These are phyloP conservation scores for Zelleria hepariella DNA, from an alignment of 2,888 invertebrate species.

Conservation along the genomic window DNA sequence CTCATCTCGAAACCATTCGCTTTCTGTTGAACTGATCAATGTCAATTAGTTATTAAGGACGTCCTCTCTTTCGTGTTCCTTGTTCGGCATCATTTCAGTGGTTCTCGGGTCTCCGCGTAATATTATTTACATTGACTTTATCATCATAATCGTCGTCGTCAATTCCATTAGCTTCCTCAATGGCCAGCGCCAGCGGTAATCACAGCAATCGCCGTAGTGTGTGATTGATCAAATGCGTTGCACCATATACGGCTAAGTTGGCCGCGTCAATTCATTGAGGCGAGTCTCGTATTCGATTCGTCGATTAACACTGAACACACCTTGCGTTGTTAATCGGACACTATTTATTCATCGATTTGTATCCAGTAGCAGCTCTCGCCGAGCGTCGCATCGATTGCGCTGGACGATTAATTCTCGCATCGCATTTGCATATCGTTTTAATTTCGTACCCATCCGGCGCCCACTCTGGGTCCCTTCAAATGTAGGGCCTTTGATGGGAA, in stretches of 20 bases:
- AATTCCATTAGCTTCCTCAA: constrained; percentile 24
- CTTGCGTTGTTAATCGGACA: constrained; percentile 52
- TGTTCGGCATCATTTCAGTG: background rate
- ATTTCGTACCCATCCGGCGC: constrained; percentile 65
- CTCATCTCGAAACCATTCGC: too few species aligned
- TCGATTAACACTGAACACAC: constrained; percentile 48
- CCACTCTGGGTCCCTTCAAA: constrained; percentile 43
- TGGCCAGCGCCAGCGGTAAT: constrained; percentile 29
- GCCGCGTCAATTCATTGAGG: constrained; percentile 43
- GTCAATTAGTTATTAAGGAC: too few species aligned
- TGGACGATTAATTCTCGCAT: constrained; percentile 54
- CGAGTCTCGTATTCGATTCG: constrained; percentile 30
- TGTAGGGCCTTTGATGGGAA: background rate
- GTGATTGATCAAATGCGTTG: constrained; percentile 34
- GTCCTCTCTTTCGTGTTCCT: too few species aligned
- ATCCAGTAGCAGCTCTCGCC: constrained; percentile 53
- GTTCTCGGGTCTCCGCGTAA: background rate
- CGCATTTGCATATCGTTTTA: constrained; percentile 67
- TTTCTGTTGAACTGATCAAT: too few species aligned
- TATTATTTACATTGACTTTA: background rate
- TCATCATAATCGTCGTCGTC: background rate
- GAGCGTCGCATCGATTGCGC: constrained; percentile 54
- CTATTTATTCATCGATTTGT: constrained; percentile 66
- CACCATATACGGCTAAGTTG: constrained; percentile 36
- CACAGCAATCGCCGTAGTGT: constrained; percentile 32